Conservation (phyloP, 2,797 vertebrate genomes). For the Hippoglossus hippoglossus region DNA sequence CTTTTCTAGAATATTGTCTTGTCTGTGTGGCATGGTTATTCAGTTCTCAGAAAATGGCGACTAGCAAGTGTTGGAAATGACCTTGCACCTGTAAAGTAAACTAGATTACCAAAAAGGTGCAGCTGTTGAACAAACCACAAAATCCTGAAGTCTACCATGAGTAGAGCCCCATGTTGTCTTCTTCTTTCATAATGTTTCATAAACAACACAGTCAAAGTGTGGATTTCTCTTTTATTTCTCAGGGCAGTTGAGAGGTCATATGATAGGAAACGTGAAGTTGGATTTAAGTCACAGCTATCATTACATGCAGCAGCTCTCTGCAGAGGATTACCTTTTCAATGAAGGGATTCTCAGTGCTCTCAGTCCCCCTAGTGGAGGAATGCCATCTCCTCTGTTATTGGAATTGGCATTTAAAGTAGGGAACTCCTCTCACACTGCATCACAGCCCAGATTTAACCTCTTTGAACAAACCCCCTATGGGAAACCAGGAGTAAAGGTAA, state of each 20-base stretch:
- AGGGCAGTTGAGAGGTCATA: not conserved
- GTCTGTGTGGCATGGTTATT: not conserved
- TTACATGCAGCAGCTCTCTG: conserved; percentile 17
- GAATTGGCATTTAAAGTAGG: conserved; percentile 23
- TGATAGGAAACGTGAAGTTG: not conserved
- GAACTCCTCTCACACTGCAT: conserved; percentile 15
- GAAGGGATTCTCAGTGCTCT: conserved; percentile 69
- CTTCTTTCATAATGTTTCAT: conserved; percentile 3
- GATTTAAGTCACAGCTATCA: conserved; percentile 9
- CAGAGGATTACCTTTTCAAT: conserved; percentile 12
- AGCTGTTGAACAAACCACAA: conserved; percentile 5
- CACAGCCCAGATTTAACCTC: conserved; percentile 19
- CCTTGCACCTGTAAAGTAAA: conserved; percentile 3
- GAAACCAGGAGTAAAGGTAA: conserved; percentile 10
- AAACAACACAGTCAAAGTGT: not conserved
- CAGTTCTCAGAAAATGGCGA: not conserved
- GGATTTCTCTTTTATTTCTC: not conserved
- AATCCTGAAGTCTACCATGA: not conserved
- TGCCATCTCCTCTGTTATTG: conserved; percentile 10
- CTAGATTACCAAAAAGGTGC: conserved; percentile 15
- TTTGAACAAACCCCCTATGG: conserved; percentile 2
- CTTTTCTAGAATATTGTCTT: not conserved
- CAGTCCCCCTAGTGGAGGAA: conserved; percentile 79
- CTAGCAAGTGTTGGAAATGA: not conserved
- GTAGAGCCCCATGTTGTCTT: not conserved